These are phyloP conservation scores for Crotophaga sulcirostris DNA, from an alignment of 2,113 vertebrate genomes.

Conservation along the genomic window DNA sequence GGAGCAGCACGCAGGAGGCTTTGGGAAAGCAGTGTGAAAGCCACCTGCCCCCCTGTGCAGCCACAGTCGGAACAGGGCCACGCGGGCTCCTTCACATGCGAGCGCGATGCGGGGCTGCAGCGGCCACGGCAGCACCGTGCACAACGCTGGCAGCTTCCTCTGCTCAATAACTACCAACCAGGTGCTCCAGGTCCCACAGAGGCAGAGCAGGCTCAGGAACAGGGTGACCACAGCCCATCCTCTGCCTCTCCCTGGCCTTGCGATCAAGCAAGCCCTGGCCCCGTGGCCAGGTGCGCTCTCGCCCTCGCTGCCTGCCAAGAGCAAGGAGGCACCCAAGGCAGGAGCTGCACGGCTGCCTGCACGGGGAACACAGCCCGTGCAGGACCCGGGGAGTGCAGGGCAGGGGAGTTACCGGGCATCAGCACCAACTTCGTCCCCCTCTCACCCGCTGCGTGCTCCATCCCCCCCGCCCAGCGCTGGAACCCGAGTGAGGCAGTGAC, in stretches of 20 bases:
- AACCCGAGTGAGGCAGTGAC: fast-evolving
- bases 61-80: fast-evolving
- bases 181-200: fast-evolving
- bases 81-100: fast-evolving
- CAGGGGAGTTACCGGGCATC: fast-evolving
- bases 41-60: background rate
- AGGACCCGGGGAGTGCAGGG: fast-evolving
- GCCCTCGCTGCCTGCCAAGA: background rate
- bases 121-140: fast-evolving
- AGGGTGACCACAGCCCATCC: background rate
- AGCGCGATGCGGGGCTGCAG: fast-evolving
- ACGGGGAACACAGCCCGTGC: fast-evolving
- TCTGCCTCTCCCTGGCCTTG: background rate
- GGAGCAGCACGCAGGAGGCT: background rate
- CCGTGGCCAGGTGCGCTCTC: fast-evolving
- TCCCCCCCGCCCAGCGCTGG: fast-evolving
- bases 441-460: fast-evolving
- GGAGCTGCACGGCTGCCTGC: fast-evolving
- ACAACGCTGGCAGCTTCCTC: fast-evolving
- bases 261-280: fast-evolving
- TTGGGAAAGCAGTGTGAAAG: background rate
- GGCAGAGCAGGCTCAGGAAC: background rate
- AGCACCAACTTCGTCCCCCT: background rate
- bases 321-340: fast-evolving
- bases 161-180: fast-evolving